phyloP scores from a whole-genome alignment of 2,113 vertebrate species.

The Oxyruncus cristatus region DNA sequence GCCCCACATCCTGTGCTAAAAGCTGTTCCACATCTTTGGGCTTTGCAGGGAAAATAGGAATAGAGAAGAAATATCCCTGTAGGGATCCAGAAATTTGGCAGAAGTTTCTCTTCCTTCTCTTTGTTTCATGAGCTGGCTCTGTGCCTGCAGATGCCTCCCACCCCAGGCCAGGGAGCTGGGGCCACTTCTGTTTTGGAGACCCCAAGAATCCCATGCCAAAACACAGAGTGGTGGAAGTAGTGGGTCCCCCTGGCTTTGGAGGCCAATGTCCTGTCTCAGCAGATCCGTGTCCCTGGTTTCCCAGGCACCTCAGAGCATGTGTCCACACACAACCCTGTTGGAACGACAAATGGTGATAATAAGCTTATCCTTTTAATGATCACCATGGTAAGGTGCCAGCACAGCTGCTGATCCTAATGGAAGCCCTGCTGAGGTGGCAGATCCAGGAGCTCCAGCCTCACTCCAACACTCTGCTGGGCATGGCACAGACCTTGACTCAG shows the following conservation, averaged over 20 bases:
- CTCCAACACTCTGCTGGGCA: rapidly evolving
- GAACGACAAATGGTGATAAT: neutral
- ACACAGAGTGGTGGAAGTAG: rapidly evolving
- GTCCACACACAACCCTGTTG: rapidly evolving
- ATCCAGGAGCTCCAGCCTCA: neutral
- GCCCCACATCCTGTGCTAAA: neutral
- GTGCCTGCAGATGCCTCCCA: neutral
- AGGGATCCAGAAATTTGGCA: neutral
- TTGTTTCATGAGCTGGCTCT: neutral
- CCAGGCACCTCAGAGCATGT: neutral
- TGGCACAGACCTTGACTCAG: rapidly evolving
- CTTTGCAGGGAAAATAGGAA: neutral
- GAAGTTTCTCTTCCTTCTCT: neutral
- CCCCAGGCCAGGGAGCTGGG: neutral
- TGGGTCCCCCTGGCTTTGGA: rapidly evolving
- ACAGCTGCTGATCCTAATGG: neutral
- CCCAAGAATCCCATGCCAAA: neutral
- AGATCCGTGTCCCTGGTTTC: neutral
- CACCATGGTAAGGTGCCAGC: neutral
- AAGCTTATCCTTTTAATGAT: neutral
- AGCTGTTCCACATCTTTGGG: neutral
- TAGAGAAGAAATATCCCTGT: neutral
- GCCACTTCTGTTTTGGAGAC: rapidly evolving
- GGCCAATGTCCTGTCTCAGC: neutral
- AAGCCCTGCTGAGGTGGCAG: neutral